Conservation (phyloP, 2,888 invertebrate genomes). For the Limenitis camilla region DNA sequence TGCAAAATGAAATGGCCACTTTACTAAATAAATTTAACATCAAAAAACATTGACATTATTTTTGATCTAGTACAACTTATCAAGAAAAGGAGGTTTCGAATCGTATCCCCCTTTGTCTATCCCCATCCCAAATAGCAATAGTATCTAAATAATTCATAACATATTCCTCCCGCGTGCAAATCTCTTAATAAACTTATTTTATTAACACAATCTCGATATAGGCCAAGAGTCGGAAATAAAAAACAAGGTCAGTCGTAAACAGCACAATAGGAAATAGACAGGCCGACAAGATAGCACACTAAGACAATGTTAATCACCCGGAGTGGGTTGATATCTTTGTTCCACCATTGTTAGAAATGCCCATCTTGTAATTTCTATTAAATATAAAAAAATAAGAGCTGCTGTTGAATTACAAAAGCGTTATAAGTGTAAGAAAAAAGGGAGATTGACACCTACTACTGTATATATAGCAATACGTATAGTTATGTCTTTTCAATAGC, state of each 20-base stretch:
- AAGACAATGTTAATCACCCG: conserved; percentile 18
- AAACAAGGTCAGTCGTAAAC: conserved; percentile 14
- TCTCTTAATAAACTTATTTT: conserved; percentile 1
- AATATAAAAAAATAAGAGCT: not conserved
- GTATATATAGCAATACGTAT: no score
- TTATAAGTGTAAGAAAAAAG: no score
- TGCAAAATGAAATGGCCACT: no score
- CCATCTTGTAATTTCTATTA: not conserved
- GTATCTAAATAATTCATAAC: not conserved
- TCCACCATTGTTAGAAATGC: not conserved
- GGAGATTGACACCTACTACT: no score
- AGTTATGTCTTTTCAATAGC: no score
- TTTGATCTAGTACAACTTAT: no score
- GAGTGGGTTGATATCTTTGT: conserved; percentile 14
- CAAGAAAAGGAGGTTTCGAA: no score
- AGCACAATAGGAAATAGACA: conserved; percentile 12
- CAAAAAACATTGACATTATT: no score
- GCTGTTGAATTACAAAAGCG: not conserved
- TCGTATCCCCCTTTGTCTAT: no score
- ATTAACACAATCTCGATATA: conserved; percentile 4
- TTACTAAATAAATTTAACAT: no score
- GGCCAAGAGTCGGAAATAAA: conserved; percentile 14
- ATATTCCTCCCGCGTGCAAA: not conserved
- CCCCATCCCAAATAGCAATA: no score
- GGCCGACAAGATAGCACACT: conserved; percentile 13